Evolutionary conservation across 2,113 vertebrate species (phyloP), one percentile per base, ranked within the genome.

Genomic region (Axis porcinus): DNA sequence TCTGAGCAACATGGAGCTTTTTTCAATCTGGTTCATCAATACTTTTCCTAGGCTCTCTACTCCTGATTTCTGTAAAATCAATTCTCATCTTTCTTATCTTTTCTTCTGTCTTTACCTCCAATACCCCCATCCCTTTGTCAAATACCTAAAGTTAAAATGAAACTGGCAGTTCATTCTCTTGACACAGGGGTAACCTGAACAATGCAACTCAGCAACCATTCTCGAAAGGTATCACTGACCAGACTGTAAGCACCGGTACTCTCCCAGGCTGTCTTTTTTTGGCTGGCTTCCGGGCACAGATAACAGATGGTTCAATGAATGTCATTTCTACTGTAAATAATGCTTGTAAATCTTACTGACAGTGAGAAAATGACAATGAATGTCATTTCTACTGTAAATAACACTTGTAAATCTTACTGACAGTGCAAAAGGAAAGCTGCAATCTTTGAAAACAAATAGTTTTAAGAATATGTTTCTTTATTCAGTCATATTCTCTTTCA

Each of bases 351-450:
- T 92, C 86, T 96, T 95, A 43, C 79, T 54, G 83, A 93, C 84
- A 81, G 67, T 58, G 62, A 83, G 60, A 91, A 93, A 79, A 60
- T 43, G 60, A 74, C n/a, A 60, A 54, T 79, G 50, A 79, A 74
- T 45, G 43, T 10, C 62, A 54, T 87, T 81, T 92, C 58, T 85
- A 47, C 45, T 81, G n/a, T 89, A 79, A 97, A 93, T 84, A 89
- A 87, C 47, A 81, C 55, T 82, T 67, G 23, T 86, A 94, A 85
- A 92, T 92, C 87, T 96, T 95, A 36, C 79, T 54, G 83, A 93
- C 84, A 81, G 67, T 58, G 96, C 79, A 91, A 91, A n/a, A 94
- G 33, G 21, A 62, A 89, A 86, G 62, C 6, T 91, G 25, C n/a
- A 82, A 47, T 83, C 43, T 67, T 33, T 50, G 17, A 13, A 76